phyloP scores from a whole-genome alignment of 2,113 vertebrate genomes.

The Amia ocellicauda region DNA sequence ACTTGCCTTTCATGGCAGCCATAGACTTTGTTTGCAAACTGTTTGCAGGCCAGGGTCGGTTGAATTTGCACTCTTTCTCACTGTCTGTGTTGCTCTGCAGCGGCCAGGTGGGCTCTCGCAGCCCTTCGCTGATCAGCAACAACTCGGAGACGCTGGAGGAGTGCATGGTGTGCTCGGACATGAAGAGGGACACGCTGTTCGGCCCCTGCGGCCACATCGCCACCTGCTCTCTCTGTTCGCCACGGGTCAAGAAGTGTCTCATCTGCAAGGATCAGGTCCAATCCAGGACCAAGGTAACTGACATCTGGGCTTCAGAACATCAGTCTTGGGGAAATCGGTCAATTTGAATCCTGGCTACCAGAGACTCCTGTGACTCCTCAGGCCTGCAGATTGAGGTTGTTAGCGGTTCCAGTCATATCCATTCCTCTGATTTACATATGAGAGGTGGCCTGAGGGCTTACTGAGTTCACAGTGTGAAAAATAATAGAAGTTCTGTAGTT shows the following conservation, averaged over 20 bases:
- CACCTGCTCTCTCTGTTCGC: constrained; percentile 97
- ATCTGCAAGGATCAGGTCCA: constrained; percentile 99
- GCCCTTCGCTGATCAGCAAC: constrained; percentile 93
- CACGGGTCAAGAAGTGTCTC: constrained; percentile 97
- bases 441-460: not conserved
- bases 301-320: no score
- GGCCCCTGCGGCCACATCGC: constrained; percentile 98
- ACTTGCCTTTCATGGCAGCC: no score
- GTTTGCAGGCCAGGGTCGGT: no score
- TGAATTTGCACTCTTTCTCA: not conserved
- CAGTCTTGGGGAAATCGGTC: no score
- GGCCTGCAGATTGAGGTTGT: no score
- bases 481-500: no score
- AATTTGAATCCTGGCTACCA: no score
- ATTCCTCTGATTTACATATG: not conserved
- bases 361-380: no score
- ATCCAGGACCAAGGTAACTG: constrained; percentile 91
- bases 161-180: constrained; percentile 98
- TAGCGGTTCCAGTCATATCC: not conserved
- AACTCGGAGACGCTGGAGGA: constrained; percentile 94
- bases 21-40: no score
- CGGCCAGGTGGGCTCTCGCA: constrained; percentile 92
- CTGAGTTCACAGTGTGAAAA: no score
- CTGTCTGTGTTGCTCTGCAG: constrained; percentile 48
- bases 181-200: constrained; percentile 97